These are phyloP conservation scores for Melanotaenia pygmaea DNA, from an alignment of 2,797 vertebrate species.

Conservation along the genomic window DNA sequence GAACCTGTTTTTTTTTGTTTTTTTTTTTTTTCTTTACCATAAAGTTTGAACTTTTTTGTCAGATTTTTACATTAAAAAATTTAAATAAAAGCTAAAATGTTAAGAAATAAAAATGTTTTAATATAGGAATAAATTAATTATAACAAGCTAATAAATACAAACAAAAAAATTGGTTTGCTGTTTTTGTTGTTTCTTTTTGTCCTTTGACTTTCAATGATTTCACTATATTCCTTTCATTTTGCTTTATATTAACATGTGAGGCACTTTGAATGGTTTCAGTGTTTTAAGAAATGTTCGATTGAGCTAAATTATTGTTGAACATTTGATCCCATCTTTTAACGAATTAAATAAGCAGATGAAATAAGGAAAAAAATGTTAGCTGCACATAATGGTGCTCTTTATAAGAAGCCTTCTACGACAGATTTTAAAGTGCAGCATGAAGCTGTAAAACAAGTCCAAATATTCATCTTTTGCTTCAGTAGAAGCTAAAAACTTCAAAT, in stretches of 20 bases:
- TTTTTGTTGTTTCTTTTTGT: neutral
- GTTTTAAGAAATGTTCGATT: neutral
- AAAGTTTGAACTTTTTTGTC: neutral
- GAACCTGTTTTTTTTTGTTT: neutral
- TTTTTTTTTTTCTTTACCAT: neutral
- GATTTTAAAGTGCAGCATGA: neutral
- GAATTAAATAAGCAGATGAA: neutral
- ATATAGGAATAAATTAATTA: too few relatives aligned
- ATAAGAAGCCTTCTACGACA: neutral
- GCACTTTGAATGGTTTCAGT: neutral
- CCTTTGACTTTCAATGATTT: neutral
- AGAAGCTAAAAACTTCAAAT: slow-evolving; percentile 21
- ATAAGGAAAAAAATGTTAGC: neutral
- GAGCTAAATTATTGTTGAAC: neutral
- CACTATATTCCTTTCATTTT: neutral
- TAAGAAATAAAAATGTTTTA: neutral
- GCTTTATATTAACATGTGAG: neutral
- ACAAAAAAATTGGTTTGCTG: neutral
- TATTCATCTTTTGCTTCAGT: neutral
- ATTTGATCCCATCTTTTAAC: neutral
- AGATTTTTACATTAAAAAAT: neutral
- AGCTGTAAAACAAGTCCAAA: neutral
- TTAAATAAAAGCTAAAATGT: neutral
- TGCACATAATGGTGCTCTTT: neutral
- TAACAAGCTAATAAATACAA: neutral